Evolutionary conservation across 1,140 invertebrate species (phyloP), one percentile per base, ranked within the genome.

Genomic region (Nebria ingens): DNA sequence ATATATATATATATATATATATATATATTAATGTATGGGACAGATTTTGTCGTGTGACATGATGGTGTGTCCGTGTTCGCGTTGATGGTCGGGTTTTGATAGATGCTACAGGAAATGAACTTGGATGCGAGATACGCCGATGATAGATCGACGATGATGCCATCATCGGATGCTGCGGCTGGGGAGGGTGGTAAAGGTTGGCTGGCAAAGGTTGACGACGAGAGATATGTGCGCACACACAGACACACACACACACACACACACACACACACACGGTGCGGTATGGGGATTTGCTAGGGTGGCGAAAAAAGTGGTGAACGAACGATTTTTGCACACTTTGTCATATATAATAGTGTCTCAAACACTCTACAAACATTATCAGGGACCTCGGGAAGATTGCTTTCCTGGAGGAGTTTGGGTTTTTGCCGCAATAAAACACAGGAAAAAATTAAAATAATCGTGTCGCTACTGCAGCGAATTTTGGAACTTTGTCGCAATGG

Each of bases 351-450:
- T 45, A 45, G 40, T 45, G 40, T 45, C 17, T 45, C 40, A 45
- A 45, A 45, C 40, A 45, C 40, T 45, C 17, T 3, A 45, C 40
- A 45, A 45, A 45, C 40, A 45, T 45, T 45, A 45, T 45, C 40
- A 17, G 40, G 9, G 3, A 4, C 40, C n/a, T n/a, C n/a, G n/a
- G n/a, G n/a, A n/a, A n/a, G n/a, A n/a, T n/a, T n/a, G n/a, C n/a
- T n/a, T n/a, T n/a, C n/a, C n/a, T n/a, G n/a, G n/a, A n/a, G n/a
- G n/a, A n/a, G n/a, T n/a, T n/a, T n/a, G n/a, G n/a, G n/a, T n/a
- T n/a, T n/a, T n/a, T n/a, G n/a, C n/a, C n/a, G n/a, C n/a, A n/a
- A n/a, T n/a, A n/a, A n/a, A n/a, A n/a, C n/a, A n/a, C n/a, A n/a
- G n/a, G n/a, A n/a, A n/a, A n/a, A n/a, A n/a, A n/a, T n/a, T n/a